Base-by-base conservation (phyloP, 2,888 invertebrate genomes). In the Andrena flavipes region DNA sequence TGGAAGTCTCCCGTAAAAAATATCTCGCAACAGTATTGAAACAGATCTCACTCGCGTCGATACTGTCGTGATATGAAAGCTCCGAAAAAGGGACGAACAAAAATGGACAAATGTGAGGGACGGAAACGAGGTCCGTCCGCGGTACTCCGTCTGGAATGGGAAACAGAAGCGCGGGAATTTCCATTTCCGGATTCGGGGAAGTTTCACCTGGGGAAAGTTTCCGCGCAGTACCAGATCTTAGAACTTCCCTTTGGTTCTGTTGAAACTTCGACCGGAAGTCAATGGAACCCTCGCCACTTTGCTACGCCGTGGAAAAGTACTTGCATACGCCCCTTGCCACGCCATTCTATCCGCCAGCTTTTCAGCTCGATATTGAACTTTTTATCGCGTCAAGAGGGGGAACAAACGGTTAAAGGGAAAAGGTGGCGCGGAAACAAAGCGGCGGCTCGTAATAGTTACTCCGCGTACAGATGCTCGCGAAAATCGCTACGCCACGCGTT, bases 341-440 rank as follows among this genome's bases (percentile, higher is more conserved):
- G 26, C 54, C 35, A 16, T 65, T 64, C 75, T 62, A 42, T 54
- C 65, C 59, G 68, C 54, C 64, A 13, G 63, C 63, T 75, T 82
- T 85, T 82, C 79, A 73, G 62, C 64, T 67, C 74, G 85, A 87
- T 88, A 88, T 88, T 88, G 87, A 81, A 88, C 85, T 88, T 88
- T 88, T 88, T 87, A 87, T 83, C 78, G 84, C 75, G 60, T 51
- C 67, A 29, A 16, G 35, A 16, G 23, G 20, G 30, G 16, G 56
- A 62, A 65, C 51, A 62, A 76, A 80, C 71, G 80, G 69, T 62
- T 70, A 60, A 35, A 82, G 62, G 35, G 75, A 59, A 59, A 51
- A 71, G 60, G 56, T 54, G 51, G n/a, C 56, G 20, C 2, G 65
- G 64, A 83, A 82, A 82, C 82, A 82, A 83, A 82, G 63, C 59